Evolutionary conservation across 1,140 invertebrate genomes (phyloP), one percentile per base, ranked within the genome.

Genomic region (Sinonovacula constricta): DNA sequence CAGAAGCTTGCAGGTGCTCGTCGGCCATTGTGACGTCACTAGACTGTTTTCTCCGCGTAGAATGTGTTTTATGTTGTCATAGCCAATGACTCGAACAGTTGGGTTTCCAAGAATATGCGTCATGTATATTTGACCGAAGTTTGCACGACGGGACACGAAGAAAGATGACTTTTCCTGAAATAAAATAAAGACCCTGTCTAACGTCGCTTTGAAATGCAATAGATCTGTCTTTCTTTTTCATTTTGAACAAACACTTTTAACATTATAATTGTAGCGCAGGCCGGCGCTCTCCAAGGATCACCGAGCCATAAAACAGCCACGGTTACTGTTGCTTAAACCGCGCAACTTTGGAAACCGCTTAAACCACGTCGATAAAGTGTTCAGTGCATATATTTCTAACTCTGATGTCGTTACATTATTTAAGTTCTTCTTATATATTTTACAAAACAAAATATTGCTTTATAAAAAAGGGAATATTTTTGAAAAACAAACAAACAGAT

Each of bases 71-170:
- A 89, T 68, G 72, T 88, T 82, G 24, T 82, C 53, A 36, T 82
- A 79, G 1, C 88, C 88, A 12, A 80, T 74, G 3, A 89, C 84
- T 3, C 88, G 74, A 12, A 90, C 83, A 7, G 86, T 87, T n/a
- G 88, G 87, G 3, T 75, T 62, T 26, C 88, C 88, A 22, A 89
- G 67, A 2, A 89, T 30, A 63, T 90, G 88, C 5, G 88, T 90
- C 69, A 84, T 87, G 81, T 83, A 90, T 15, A 90, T 77, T 18
- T 82, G 36, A 0, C 88, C 88, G 67, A 87, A 87, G 28, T 76
- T 75, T 33, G 66, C 49, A 7, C 81, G 54, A 39, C 83, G 75
- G 12, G 33, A 53, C n/a, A 78, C 75, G 72, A 83, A 88, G 75
- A 87, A 89, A 5, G 79, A 39, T 12, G n/a, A n/a, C n/a, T 70